Evolutionary conservation across 1,140 invertebrate genomes (phyloP).

Genomic region (Hermetia illucens): DNA sequence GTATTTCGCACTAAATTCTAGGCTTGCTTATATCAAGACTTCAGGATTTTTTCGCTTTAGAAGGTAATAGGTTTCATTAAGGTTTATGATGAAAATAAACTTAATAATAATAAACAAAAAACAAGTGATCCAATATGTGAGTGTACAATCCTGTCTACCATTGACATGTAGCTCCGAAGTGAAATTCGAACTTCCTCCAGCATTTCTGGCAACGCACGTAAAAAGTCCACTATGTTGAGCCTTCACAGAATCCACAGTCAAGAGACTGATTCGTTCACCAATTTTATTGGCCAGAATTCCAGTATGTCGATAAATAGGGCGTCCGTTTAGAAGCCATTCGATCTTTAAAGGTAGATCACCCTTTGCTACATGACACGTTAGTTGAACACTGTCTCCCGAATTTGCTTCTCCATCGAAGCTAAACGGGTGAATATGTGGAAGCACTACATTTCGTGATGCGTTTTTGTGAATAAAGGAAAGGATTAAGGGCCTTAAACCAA

Average conservation of each 20-base stretch:
- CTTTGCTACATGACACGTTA: slow-evolving; percentile 51
- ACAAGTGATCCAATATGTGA: not conserved
- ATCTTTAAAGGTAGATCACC: slow-evolving; percentile 54
- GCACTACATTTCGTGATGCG: no score
- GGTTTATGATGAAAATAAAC: no score
- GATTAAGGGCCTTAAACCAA: slow-evolving; percentile 6
- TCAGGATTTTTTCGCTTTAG: no score
- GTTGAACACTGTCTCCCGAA: slow-evolving; percentile 51
- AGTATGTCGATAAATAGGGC: slow-evolving; percentile 25
- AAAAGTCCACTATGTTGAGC: slow-evolving; percentile 49
- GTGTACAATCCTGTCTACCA: slow-evolving; percentile 22
- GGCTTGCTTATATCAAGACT: no score
- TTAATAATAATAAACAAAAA: no score
- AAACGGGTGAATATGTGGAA: slow-evolving; percentile 51
- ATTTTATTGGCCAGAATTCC: slow-evolving; percentile 22
- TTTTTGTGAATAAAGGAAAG: no score
- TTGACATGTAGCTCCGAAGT: slow-evolving; percentile 41
- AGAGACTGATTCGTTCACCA: slow-evolving; percentile 26
- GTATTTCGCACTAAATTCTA: no score
- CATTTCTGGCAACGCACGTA: slow-evolving; percentile 45
- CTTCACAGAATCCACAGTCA: slow-evolving; percentile 32
- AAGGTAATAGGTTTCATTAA: no score
- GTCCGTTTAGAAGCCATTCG: slow-evolving; percentile 43
- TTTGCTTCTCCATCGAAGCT: slow-evolving; percentile 45
- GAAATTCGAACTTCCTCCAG: slow-evolving; percentile 39